Evolutionary conservation across 1,140 invertebrate genomes (phyloP), one percentile per base, ranked within the genome.

Genomic region (Trachymyrmex cornetzi): DNA sequence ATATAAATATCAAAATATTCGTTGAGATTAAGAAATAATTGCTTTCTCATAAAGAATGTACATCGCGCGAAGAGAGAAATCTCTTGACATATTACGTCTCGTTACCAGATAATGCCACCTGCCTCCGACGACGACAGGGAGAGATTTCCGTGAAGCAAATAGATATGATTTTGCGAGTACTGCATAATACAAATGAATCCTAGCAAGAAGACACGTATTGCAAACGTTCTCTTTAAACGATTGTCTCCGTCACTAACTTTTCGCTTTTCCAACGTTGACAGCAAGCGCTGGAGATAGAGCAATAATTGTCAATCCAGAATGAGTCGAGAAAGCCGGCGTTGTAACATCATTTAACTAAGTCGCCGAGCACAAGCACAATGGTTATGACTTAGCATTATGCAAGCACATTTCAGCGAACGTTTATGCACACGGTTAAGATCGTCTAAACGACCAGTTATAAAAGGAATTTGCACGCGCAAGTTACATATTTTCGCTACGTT

Each of bases 291-390:
- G 3, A 64, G 27, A 66, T 30, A 61, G 19, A 66, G 19, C 24
- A 64, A 66, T 64, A 66, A 79, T 79, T 66, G 38, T 61, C 61
- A 61, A 38, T 34, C 38, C 14, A 38, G 12, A 22, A 44, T 19
- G 59, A 44, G 61, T 66, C 44, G 27, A 66, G 61, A 48, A 50
- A 53, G 16, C 14, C 6, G 22, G 16, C 7, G 30, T 57, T 59
- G 72, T 24, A 77, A 77, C 34, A 44, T 61, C 74, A 77, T 77
- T 77, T 61, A 61, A n/a, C 22, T 22, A 64, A 63, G 66, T 48
- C 66, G 12, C 38, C 12, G 16, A 19, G 22, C 24, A 24, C 22
- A 48, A 77, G 74, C 34, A 44, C 22, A 44, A 77, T 3, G 16
- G 44, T 80, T 53, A 53, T n/a, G 77, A 67, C 61, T 12, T 24